phyloP scores from a whole-genome alignment of 2,113 vertebrate species.

The Herpetotheres cachinnans region DNA sequence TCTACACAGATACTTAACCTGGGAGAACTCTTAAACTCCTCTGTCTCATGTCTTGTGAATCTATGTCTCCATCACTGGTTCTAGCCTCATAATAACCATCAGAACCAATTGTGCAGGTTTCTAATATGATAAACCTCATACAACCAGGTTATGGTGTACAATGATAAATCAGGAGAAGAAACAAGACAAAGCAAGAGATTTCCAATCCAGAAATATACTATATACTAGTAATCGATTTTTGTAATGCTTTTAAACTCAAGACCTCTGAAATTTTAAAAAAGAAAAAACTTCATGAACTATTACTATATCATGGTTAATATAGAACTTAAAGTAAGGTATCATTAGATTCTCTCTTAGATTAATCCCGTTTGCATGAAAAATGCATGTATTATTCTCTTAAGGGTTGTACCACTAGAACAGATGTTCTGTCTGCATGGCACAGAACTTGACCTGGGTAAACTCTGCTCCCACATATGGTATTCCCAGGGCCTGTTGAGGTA shows the following conservation, averaged over 20 bases:
- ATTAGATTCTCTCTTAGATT: not conserved
- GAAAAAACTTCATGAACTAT: not conserved
- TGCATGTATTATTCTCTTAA: not conserved
- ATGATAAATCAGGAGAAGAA: not conserved
- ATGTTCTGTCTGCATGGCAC: not conserved
- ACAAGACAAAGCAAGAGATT: rapidly evolving
- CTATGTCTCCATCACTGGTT: not conserved
- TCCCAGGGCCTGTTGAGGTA: not conserved
- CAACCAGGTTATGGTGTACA: not conserved
- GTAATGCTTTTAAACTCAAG: not conserved
- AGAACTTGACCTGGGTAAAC: not conserved
- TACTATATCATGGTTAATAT: not conserved
- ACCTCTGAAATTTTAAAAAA: not conserved
- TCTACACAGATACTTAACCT: not conserved
- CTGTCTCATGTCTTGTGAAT: not conserved
- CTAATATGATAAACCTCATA: not conserved
- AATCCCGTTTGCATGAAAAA: not conserved
- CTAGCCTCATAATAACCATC: not conserved
- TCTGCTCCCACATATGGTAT: not conserved
- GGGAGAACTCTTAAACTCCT: not conserved
- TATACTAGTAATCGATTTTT: not conserved
- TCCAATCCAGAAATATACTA: not conserved
- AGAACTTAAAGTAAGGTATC: not conserved
- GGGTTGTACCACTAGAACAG: not conserved
- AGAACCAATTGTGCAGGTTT: not conserved